Conservation (phyloP, 2,888 invertebrate genomes). For the Tinea semifulvella region DNA sequence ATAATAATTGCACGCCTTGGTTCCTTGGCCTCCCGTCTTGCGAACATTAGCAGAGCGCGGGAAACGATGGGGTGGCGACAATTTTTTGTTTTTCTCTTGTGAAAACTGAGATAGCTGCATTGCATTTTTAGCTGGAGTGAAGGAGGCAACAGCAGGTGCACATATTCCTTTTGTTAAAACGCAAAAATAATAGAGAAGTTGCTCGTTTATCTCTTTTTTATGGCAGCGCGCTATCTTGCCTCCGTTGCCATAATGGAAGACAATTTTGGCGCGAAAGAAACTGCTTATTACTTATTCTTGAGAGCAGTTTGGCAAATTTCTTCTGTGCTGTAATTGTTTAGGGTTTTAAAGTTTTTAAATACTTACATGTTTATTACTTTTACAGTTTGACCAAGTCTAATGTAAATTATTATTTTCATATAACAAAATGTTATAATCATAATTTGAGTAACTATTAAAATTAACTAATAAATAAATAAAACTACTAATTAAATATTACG, state of each 20-base stretch:
- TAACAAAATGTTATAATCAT: no score
- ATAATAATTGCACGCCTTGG: slow-evolving; percentile 42
- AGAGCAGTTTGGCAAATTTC: slow-evolving; percentile 38
- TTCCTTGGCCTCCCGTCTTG: slow-evolving; percentile 36
- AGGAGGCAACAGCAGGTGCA: slow-evolving; percentile 57
- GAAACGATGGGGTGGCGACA: slow-evolving; percentile 46
- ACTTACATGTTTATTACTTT: no score
- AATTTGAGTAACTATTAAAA: no score
- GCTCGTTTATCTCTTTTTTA: slow-evolving; percentile 68
- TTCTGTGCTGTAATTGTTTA: slow-evolving; percentile 1
- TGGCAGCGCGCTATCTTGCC: slow-evolving; percentile 59
- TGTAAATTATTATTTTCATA: no score
- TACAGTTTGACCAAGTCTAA: no score
- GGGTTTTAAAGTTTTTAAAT: neutral
- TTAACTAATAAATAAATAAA: no score
- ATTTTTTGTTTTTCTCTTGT: slow-evolving; percentile 61
- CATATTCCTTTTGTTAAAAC: slow-evolving; percentile 64
- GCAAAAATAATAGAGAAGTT: slow-evolving; percentile 66
- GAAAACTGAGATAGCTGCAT: slow-evolving; percentile 32
- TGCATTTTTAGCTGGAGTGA: slow-evolving; percentile 28
- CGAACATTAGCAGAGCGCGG: slow-evolving; percentile 48
- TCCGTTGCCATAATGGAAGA: slow-evolving; percentile 62
- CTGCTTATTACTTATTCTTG: slow-evolving; percentile 65
- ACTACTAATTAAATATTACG: no score
- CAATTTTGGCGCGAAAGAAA: slow-evolving; percentile 67